Evolutionary conservation across 2,113 vertebrate species (phyloP).

Genomic region (Cygnus atratus): DNA sequence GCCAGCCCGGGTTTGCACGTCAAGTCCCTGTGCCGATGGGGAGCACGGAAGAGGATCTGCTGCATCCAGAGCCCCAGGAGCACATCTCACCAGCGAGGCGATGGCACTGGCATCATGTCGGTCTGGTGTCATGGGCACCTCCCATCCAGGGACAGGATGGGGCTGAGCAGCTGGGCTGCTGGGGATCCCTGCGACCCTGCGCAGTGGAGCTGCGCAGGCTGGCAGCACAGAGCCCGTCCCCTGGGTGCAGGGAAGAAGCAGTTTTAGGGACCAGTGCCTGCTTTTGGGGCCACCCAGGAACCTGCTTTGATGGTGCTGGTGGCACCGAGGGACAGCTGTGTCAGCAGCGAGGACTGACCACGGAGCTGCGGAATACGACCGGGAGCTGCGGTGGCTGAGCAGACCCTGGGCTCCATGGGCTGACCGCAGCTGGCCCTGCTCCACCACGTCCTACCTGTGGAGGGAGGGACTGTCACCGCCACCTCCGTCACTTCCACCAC

Average conservation of each 20-base stretch:
- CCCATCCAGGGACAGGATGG: neutral
- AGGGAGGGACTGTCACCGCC: neutral
- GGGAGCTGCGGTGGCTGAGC: neutral
- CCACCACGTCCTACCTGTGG: neutral
- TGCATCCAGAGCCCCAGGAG: neutral
- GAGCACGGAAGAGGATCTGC: neutral
- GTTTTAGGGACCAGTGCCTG: neutral
- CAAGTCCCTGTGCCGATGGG: accelerated
- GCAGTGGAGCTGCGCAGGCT: neutral
- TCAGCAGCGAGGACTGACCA: accelerated
- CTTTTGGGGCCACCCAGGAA: neutral
- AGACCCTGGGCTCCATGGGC: neutral
- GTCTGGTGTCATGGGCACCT: accelerated
- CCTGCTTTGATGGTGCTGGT: neutral
- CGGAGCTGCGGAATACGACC: accelerated
- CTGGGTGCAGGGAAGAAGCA: accelerated
- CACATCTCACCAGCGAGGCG: accelerated
- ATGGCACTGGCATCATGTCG: accelerated
- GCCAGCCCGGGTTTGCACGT: neutral
- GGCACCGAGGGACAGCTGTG: neutral
- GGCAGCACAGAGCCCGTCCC: accelerated
- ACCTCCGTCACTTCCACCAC: neutral
- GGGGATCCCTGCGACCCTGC: neutral
- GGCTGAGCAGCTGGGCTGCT: neutral
- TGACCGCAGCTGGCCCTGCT: accelerated